Percentiles rank a stretch among this genome's conserved stretches.
Conservation (phyloP, 2,113 vertebrate species). For the Panthera leo region DNA sequence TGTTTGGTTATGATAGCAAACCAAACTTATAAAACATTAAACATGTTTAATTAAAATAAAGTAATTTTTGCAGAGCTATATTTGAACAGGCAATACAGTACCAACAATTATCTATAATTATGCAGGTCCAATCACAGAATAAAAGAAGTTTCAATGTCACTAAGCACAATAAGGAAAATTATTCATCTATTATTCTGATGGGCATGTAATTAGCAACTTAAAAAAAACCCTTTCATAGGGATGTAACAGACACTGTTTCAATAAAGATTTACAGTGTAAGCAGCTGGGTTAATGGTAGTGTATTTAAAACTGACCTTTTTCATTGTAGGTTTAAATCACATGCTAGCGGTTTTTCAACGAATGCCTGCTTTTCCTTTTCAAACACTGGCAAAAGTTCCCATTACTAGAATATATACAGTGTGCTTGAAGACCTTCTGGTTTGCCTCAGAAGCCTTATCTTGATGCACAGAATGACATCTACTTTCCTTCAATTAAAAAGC, state of each 20-base stretch:
- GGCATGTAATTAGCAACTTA: conserved; percentile 82
- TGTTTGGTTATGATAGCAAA: conserved; percentile 74
- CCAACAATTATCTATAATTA: conserved; percentile 85
- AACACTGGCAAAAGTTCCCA: background rate
- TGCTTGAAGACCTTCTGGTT: background rate
- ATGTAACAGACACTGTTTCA: conserved; percentile 67
- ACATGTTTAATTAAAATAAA: conserved; percentile 86
- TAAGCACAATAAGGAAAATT: conserved; percentile 85
- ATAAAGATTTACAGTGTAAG: conserved; percentile 51
- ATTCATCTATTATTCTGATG: conserved; percentile 84
- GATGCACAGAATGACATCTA: background rate
- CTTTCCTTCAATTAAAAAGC: background rate
- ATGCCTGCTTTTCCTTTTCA: conserved; percentile 13
- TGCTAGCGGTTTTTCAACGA: background rate
- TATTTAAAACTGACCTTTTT: conserved; percentile 63
- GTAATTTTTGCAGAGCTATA: conserved; percentile 83
- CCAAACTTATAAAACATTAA: conserved; percentile 79
- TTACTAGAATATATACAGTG: background rate
- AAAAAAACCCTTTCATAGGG: conserved; percentile 63
- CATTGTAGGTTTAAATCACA: conserved; percentile 11
- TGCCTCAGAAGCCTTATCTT: background rate
- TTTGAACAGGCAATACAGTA: conserved; percentile 84
- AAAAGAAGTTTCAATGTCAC: conserved; percentile 86
- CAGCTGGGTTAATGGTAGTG: conserved; percentile 59
- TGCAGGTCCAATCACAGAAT: conserved; percentile 81